Base-by-base conservation (phyloP, 1,140 invertebrate genomes). In the Helicoverpa zea region DNA sequence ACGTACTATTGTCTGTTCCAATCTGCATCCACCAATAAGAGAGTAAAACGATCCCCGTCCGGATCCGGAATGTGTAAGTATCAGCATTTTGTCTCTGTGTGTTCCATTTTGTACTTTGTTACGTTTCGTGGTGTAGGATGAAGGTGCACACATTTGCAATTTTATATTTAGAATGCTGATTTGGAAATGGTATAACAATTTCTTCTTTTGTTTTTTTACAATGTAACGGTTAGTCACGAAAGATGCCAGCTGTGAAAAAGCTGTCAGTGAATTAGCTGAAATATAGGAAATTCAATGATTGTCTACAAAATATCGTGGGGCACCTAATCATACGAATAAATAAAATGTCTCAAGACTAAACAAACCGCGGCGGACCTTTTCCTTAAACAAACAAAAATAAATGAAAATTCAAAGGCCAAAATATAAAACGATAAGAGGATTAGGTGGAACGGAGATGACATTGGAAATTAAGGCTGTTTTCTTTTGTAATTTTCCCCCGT, bases 381-480 rank as follows among this genome's bases (percentile, higher is more conserved):
- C 92, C 92, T 93, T 92, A 94, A 92, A 94, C 91, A 94, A 94
- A 94, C 92, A 90, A 93, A 94, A 94, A 94, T 93, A 94, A 94
- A 94, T 93, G 92, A 94, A 94, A 93, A 94, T 94, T 94, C 90
- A 93, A 91, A 92, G 91, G 87, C 89, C 92, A 88, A 94, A 94
- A 93, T 93, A 94, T 93, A 94, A 94, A 94, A 91, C 90, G 92
- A 93, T 94, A 94, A 94, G 93, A 93, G 89, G 93, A 94, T 94
- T 94, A 94, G 91, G 89, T 88, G 91, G 90, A 92, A 91, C 92
- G 92, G 93, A 93, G 93, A 94, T 94, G 93, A 94, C 93, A 94
- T 94, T 94, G 92, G 93, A 94, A 94, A 94, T 94, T 94, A 94
- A 94, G 93, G 92, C 87, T 94, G 92, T 94, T 94, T 94, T 94